Base-by-base conservation (phyloP, 1,140 invertebrate species). In the Neodiprion fabricii region DNA sequence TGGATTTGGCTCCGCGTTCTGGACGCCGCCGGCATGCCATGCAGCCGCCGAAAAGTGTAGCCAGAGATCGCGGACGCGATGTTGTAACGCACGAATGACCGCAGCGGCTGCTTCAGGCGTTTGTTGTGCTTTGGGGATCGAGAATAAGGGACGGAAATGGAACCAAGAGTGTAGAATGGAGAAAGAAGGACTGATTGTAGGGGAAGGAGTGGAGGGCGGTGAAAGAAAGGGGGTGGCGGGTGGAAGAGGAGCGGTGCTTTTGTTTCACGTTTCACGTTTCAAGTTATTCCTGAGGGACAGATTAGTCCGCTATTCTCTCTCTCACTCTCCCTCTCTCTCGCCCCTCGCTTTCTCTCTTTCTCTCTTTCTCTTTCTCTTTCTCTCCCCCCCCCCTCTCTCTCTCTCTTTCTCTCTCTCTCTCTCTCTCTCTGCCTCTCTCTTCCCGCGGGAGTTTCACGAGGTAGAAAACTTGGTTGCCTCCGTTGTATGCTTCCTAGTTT, bases 251-350 rank as follows among this genome's bases (percentile, higher is more conserved):
- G 77, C 76, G 74, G 75, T 79, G 76, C 80, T 81, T 83, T 84
- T 83, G 79, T 86, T 85, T 79, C 75, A 72, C 76, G 78, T 85
- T 86, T 82, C 81, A 77, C 76, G 78, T 85, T 86, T 82, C 81
- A 77, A 83, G 81, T 86, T 86, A 84, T 84, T 86, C 83, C 77
- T 79, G 48, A 75, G 76, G 80, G 81, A 85, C 77, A 85, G 84
- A 87, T 87, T 21, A 23, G 21, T 14, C 67, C 67, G 67, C 23
- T 47, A 11, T 69, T 21, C 23, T 47, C 61, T 14, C 61, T 40
- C 28, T 3, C 28, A 3, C 28, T 40, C 28, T 40, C 28, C 4
- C 7, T 21, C 12, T 21, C 61, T 14, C 61, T 21, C 53, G 12
- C 61, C 61, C 3, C 61, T 14, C 12, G 1, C 12, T 7, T 14